Base-by-base conservation (phyloP, 1,140 invertebrate species). In the Homalodisca vitripennis region DNA sequence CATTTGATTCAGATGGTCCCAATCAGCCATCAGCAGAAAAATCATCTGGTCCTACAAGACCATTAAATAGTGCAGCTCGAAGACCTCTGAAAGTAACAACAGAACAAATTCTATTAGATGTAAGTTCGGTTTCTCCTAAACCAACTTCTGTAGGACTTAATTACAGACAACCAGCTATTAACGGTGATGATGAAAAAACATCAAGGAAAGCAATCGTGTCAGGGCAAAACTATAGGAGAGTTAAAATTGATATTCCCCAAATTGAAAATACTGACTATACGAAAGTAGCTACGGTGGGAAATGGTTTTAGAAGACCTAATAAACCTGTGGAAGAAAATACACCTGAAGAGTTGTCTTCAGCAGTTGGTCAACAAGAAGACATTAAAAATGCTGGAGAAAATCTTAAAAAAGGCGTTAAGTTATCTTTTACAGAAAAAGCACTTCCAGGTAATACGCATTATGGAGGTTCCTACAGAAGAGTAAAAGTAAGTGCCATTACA, bases 11-110 rank as follows among this genome's bases (percentile, higher is more conserved):
- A 10, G 6, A 41, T 17, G 34, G 17, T 41, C n/a, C n/a, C n/a
- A n/a, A n/a, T n/a, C n/a, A n/a, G n/a, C 6, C 17, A 17, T 41
- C 17, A 41, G 6, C 34, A 10, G 34, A 41, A 17, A 41, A 17
- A 81, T 14, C 74, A 74, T 3, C 69, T 78, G 32, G 51, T 70
- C 29, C 78, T 76, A 73, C 70, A 74, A 30, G 34, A 22, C 48
- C 67, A 32, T 64, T 34, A 29, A 32, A 22, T 60, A 48, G 34
- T 27, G 24, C 22, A 64, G 22, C 17, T n/a, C 63, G 68, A 27
- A 69, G 60, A 64, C 32, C 60, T 26, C 3, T 64, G 27, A 69
- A 69, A 22, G 46, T 53, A 32, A 47, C 66, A n/a, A 34, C 67
- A 51, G 62, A 62, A 60, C 26, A 47, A 31, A 63, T 26, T 1